A percentile compares a stretch with the other conserved stretches of the same genome.
Evolutionary conservation across 2,888 invertebrate genomes (phyloP).

Genomic region (Aleiodes alternator): DNA sequence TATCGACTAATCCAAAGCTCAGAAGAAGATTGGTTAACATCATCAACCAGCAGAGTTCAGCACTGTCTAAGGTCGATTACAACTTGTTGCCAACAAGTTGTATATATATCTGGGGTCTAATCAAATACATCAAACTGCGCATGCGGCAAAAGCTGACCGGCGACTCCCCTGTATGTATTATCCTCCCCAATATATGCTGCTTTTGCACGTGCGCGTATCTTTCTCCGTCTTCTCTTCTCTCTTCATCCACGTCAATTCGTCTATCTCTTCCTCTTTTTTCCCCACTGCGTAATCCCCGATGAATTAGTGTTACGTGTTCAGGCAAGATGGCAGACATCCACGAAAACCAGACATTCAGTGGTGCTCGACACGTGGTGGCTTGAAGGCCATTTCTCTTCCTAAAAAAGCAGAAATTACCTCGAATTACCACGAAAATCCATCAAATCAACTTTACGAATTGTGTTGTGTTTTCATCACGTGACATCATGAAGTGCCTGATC

Average conservation of each 20-base stretch:
- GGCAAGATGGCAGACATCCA: slow-evolving; percentile 28
- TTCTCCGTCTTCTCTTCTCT: not conserved
- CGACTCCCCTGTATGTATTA: slow-evolving; percentile 4
- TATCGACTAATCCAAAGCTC: slow-evolving; percentile 40
- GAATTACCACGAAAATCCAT: too few species aligned
- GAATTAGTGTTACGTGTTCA: slow-evolving; percentile 14
- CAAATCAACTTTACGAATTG: too few species aligned
- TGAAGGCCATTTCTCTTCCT: not conserved
- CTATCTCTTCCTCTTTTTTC: not conserved
- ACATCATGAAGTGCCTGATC: too few species aligned
- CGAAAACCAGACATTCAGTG: not conserved
- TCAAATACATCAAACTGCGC: slow-evolving; percentile 6
- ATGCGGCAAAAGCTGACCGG: slow-evolving; percentile 1
- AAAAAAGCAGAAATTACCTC: too few species aligned
- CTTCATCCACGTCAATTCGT: not conserved
- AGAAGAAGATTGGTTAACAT: slow-evolving; percentile 24
- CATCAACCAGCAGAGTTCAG: slow-evolving; percentile 47
- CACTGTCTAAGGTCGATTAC: slow-evolving; percentile 56
- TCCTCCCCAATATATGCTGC: not conserved
- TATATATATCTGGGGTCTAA: not conserved
- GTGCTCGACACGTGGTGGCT: slow-evolving; percentile 30
- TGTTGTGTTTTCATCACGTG: too few species aligned
- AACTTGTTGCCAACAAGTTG: slow-evolving; percentile 61
- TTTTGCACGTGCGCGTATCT: slow-evolving; percentile 7
- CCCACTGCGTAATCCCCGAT: not conserved